Evolutionary conservation across 2,113 vertebrate genomes (phyloP).

Genomic region (Entelurus aequoreus): DNA sequence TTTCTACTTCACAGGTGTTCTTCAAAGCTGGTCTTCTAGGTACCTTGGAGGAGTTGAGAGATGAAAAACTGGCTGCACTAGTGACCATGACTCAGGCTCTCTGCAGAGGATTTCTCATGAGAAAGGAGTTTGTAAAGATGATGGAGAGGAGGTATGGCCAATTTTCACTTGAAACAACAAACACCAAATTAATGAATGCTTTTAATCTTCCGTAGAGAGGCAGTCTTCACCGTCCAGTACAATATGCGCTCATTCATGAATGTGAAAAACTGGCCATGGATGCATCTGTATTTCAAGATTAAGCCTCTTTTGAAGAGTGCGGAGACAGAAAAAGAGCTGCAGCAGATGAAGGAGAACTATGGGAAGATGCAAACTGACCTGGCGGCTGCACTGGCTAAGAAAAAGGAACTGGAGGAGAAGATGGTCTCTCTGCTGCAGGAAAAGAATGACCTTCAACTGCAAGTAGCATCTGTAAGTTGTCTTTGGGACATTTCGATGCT

Average conservation of each 20-base stretch:
- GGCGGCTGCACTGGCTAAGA: conserved; percentile 68
- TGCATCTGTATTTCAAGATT: conserved; percentile 72
- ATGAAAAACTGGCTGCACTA: conserved; percentile 80
- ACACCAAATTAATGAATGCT: background rate
- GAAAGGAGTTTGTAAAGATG: conserved; percentile 69
- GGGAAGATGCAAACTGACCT: conserved; percentile 81
- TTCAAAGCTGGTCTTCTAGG: conserved; percentile 92
- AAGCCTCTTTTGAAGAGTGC: conserved; percentile 76
- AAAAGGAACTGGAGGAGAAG: conserved; percentile 72
- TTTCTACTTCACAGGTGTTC: conserved; percentile 76
- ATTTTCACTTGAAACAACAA: background rate
- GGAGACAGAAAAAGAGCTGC: conserved; percentile 71
- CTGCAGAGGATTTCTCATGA: conserved; percentile 62
- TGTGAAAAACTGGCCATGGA: conserved; percentile 76
- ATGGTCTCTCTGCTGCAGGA: conserved; percentile 72
- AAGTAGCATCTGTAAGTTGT: conserved; percentile 64
- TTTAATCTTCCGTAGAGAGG: conserved; percentile 58
- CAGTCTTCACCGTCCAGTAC: conserved; percentile 82
- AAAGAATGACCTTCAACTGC: conserved; percentile 71
- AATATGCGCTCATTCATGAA: conserved; percentile 78
- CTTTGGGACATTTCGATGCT: background rate
- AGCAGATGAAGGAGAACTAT: conserved; percentile 75
- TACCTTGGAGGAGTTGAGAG: conserved; percentile 88
- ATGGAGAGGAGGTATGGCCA: conserved; percentile 55
- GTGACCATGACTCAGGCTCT: conserved; percentile 73